A percentile compares a stretch with the other conserved stretches of the same genome.
These are phyloP conservation scores for Machimus atricapillus DNA, from an alignment of 2,888 invertebrate genomes.

Conservation along the genomic window DNA sequence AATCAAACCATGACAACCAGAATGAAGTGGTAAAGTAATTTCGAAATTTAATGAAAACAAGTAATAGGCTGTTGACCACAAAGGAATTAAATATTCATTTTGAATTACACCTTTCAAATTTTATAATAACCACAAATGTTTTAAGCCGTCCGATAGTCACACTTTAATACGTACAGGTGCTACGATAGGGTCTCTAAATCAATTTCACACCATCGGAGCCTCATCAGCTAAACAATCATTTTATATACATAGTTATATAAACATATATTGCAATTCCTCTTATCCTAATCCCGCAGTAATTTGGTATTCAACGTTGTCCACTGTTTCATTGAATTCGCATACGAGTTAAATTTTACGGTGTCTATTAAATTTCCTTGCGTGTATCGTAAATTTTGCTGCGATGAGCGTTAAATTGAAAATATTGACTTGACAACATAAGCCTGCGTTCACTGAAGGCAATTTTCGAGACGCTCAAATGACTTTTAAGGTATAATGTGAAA, in stretches of 20 bases:
- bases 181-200: neutral
- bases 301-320: neutral
- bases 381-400: neutral
- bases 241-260: neutral
- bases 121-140: too few species aligned
- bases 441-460: neutral
- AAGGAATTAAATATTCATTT: too few species aligned
- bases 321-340: neutral
- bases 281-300: neutral
- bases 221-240: too few species aligned
- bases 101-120: too few species aligned
- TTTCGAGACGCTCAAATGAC: neutral
- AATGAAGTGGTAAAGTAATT: too few species aligned
- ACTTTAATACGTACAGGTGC: neutral
- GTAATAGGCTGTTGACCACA: too few species aligned
- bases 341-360: neutral
- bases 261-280: neutral
- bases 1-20: too few species aligned
- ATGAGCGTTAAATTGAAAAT: neutral
- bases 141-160: too few species aligned
- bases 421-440: neutral
- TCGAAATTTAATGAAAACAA: too few species aligned
- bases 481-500: neutral
- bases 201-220: neutral
- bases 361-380: neutral